Conservation (phyloP, 2,888 invertebrate species). For the Erynnis tages region DNA sequence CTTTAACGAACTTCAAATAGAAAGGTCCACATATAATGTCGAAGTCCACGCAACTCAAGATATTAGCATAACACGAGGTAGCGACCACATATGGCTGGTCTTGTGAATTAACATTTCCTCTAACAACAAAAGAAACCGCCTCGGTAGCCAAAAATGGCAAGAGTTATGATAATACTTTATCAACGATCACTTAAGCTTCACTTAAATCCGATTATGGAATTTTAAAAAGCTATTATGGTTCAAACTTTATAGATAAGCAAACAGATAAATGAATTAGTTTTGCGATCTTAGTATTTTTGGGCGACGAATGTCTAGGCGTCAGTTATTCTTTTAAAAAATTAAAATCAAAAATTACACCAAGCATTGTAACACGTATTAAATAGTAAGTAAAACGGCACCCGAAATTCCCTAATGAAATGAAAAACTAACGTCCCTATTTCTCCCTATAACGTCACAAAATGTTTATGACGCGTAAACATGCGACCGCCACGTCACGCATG, state of each 20-base stretch:
- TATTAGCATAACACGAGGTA: constrained; percentile 16
- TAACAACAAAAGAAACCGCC: constrained; percentile 11
- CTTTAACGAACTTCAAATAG: too few relatives aligned
- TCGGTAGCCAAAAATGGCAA: constrained; percentile 10
- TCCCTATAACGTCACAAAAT: constrained; percentile 44
- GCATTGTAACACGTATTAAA: constrained; percentile 29
- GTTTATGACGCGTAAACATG: constrained; percentile 64
- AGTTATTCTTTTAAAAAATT: too few relatives aligned
- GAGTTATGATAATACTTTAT: constrained; percentile 12
- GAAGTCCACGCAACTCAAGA: constrained; percentile 1
- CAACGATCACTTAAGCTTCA: neutral
- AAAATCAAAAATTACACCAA: too few relatives aligned
- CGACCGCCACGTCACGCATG: constrained; percentile 41
- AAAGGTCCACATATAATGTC: too few relatives aligned
- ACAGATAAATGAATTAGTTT: too few relatives aligned
- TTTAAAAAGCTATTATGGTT: too few relatives aligned
- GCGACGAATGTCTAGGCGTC: too few relatives aligned
- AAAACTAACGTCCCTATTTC: constrained; percentile 45
- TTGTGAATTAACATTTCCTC: constrained; percentile 14
- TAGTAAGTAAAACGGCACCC: constrained; percentile 42
- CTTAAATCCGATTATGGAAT: too few relatives aligned
- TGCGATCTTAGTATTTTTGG: too few relatives aligned
- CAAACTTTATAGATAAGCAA: too few relatives aligned
- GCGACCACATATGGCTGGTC: constrained; percentile 13
- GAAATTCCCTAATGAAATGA: constrained; percentile 45